Evolutionary conservation across 2,797 vertebrate species (phyloP), one percentile per base, ranked within the genome.

Genomic region (Tokudaia tokunoshimensis): DNA sequence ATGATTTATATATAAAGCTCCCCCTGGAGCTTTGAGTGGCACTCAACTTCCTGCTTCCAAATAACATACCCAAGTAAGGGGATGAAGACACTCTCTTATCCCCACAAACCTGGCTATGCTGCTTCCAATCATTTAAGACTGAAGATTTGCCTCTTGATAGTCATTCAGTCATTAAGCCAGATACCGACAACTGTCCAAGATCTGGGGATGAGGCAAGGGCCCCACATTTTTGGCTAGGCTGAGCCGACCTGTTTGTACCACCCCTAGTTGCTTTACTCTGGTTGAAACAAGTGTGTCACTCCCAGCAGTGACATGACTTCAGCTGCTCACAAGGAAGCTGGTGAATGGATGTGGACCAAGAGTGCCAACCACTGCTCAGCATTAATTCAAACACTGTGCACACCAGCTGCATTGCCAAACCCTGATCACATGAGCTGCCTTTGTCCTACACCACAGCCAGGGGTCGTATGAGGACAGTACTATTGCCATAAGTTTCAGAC

Each of bases 381-480:
- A 67, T 74, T 86, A 91, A 59, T 31, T 57, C 85, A 80, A 87
- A 88, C 41, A 34, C 93, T 67, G 6, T 7, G 76, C 31, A 84
- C 65, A 83, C 59, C 65, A 63, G 44, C 55, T 74, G 20, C 63
- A 37, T 15, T 55, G 76, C 61, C 92, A 84, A 92, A 57, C 41
- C 52, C 87, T 6, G 15, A 78, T 92, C 96, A 80, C 67, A 52
- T 17, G 90, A 86, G 14, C 87, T 89, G 80, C 86, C 81, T 89
- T 57, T 31, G 4, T 52, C 63, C 57, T 83, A 41, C 34, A 70
- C 59, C 75, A 75, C 20, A 65, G 92, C 67, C 88, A 79, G 75
- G 31, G 87, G 91, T 65, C 52, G 65, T 93, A 72, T 79, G 55
- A 85, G 93, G 87, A 95, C 80, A 70, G 72, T 3, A 47, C 86